Conservation (phyloP, 2,113 vertebrate species). For the Cottus gobio region DNA sequence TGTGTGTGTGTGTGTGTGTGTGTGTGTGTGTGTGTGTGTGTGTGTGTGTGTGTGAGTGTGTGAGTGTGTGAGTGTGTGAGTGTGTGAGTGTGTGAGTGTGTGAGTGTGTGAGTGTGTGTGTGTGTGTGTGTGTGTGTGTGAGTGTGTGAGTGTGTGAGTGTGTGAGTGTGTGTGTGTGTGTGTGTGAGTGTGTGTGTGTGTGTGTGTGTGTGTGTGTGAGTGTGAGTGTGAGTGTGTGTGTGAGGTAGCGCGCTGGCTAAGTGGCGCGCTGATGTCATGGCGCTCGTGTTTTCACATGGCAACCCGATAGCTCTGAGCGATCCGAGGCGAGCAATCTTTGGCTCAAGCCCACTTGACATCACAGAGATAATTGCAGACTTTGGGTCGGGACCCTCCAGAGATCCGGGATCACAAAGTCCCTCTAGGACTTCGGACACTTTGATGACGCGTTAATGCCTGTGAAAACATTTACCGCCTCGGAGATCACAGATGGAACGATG, state of each 20-base stretch:
- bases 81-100: slow-evolving; percentile 17
- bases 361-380: slow-evolving; percentile 79
- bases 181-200: slow-evolving; percentile 16
- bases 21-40: slow-evolving; percentile 15
- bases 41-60: slow-evolving; percentile 38
- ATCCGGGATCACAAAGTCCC: slow-evolving; percentile 67
- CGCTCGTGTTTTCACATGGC: slow-evolving; percentile 76
- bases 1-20: slow-evolving; percentile 36
- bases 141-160: too few relatives aligned
- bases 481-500: slow-evolving; percentile 74
- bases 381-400: slow-evolving; percentile 69
- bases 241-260: slow-evolving; percentile 65
- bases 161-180: slow-evolving; percentile 40
- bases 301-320: slow-evolving; percentile 75
- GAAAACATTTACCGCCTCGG: slow-evolving; percentile 74
- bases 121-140: slow-evolving; percentile 18
- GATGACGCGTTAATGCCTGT: slow-evolving; percentile 77
- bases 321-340: slow-evolving; percentile 76
- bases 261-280: slow-evolving; percentile 77
- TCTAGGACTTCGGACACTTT: slow-evolving; percentile 71
- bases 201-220: slow-evolving; percentile 34
- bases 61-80: too few relatives aligned
- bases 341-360: slow-evolving; percentile 76
- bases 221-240: slow-evolving; percentile 22
- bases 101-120: slow-evolving; percentile 33